Evolutionary conservation across 1,140 invertebrate genomes (phyloP).

Genomic region (Uloborus diversus): DNA sequence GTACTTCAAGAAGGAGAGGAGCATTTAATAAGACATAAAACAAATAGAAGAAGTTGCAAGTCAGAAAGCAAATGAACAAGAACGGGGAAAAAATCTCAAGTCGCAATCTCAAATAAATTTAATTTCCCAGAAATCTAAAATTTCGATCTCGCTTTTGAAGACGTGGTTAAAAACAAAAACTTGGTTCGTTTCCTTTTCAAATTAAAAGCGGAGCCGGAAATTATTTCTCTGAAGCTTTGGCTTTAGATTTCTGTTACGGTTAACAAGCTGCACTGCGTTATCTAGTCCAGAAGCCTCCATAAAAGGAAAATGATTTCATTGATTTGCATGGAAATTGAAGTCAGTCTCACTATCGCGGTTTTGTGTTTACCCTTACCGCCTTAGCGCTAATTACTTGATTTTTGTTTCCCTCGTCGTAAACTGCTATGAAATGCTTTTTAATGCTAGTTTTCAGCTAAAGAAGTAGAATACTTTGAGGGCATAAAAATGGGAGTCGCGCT

Average conservation of each 20-base stretch:
- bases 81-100: no score
- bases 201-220: conserved; percentile 46
- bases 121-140: conserved; percentile 35
- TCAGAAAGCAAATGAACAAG: no score
- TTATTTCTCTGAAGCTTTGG: conserved; percentile 6
- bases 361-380: conserved; percentile 13
- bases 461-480: no score
- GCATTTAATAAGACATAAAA: no score
- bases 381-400: conserved; percentile 28
- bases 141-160: conserved; percentile 10
- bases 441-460: no score
- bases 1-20: no score
- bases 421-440: no score
- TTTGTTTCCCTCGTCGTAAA: no score
- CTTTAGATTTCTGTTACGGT: not conserved
- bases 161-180: conserved; percentile 8
- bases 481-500: no score
- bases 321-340: conserved; percentile 46
- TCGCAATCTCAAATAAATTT: conserved; percentile 49
- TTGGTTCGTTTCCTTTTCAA: conserved; percentile 37
- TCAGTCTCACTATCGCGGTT: not conserved
- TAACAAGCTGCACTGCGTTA: not conserved
- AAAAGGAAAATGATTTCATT: conserved; percentile 32
- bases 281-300: conserved; percentile 31
- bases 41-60: no score